Conservation (phyloP, 2,888 invertebrate species). For the Eristalis intricaria region DNA sequence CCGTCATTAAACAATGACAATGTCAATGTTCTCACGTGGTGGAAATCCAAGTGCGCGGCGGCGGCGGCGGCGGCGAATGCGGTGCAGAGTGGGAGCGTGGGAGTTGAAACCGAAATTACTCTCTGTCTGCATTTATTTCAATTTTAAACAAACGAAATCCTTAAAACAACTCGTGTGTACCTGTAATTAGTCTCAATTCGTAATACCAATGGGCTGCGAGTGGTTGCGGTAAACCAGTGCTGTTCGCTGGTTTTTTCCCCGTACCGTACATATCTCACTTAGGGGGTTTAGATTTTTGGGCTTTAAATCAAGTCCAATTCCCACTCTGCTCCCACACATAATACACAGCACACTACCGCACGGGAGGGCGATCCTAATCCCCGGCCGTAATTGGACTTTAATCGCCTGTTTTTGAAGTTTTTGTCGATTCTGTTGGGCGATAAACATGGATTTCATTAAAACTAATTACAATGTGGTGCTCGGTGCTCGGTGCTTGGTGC, state of each 20-base stretch:
- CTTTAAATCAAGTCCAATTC: neutral
- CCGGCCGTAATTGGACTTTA: neutral
- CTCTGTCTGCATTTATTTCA: neutral
- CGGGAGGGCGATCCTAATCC: neutral
- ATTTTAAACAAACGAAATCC: conserved; percentile 4
- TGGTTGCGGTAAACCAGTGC: neutral
- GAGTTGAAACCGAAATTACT: conserved; percentile 16
- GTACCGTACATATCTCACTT: neutral
- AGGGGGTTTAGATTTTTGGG: neutral
- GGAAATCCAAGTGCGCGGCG: neutral
- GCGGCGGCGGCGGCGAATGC: neutral
- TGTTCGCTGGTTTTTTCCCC: neutral
- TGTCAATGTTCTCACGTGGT: conserved; percentile 24
- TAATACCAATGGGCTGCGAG: neutral
- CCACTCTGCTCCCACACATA: neutral
- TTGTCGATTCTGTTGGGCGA: neutral
- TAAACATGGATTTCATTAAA: neutral
- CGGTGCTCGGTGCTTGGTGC: neutral
- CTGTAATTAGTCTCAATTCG: conserved; percentile 27
- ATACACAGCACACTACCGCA: too few species aligned
- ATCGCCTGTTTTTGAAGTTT: neutral
- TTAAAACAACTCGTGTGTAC: conserved; percentile 8
- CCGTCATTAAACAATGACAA: conserved; percentile 32
- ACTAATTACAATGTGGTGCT: neutral
- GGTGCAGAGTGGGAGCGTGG: neutral